These are phyloP conservation scores for Neuroscelio doddi DNA, from an alignment of 2,888 invertebrate genomes.

Conservation along the genomic window DNA sequence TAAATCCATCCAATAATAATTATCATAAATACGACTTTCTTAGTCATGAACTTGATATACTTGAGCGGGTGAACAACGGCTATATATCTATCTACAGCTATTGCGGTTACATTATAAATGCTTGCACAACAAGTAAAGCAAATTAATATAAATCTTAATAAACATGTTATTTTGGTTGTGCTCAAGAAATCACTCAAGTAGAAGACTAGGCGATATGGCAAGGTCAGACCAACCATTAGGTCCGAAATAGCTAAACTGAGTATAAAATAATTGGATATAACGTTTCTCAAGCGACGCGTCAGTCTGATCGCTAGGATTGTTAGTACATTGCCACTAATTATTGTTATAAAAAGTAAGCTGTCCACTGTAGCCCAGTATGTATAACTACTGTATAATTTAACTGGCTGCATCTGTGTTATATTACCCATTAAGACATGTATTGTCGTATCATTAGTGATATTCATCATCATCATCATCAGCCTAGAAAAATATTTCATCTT, in stretches of 20 bases:
- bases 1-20: constrained; percentile 80
- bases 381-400: background rate
- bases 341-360: constrained; percentile 78
- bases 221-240: constrained; percentile 82
- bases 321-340: constrained; percentile 82
- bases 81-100: constrained; percentile 85
- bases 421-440: background rate
- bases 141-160: constrained; percentile 79
- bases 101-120: constrained; percentile 84
- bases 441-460: too few relatives aligned
- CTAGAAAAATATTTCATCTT: too few relatives aligned
- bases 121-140: constrained; percentile 85
- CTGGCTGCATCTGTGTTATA: constrained; percentile 8
- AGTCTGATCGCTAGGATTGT: constrained; percentile 83
- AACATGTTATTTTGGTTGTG: constrained; percentile 77
- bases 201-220: constrained; percentile 86
- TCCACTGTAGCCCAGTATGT: constrained; percentile 79
- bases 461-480: too few relatives aligned
- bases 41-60: constrained; percentile 83
- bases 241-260: constrained; percentile 86
- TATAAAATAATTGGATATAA: constrained; percentile 85
- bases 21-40: constrained; percentile 77
- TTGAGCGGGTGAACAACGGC: constrained; percentile 86
- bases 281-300: constrained; percentile 79
- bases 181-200: constrained; percentile 79